phyloP scores from a whole-genome alignment of 2,797 vertebrate species.

The Glyptemys insculpta region DNA sequence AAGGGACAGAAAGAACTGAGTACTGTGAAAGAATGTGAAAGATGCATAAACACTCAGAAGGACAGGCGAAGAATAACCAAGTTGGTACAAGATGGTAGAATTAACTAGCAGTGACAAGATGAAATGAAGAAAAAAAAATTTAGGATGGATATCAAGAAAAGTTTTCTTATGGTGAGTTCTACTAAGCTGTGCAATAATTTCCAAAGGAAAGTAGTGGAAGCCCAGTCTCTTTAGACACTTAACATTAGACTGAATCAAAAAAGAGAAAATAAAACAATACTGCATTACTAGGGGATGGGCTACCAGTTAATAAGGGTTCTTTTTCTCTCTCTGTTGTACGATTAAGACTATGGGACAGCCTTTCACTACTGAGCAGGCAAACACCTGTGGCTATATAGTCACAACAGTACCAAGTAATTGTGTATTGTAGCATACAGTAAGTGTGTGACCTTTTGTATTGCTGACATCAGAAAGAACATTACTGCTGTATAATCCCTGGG shows the following conservation, averaged over 20 bases:
- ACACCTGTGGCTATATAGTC: neutral
- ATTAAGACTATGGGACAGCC: neutral
- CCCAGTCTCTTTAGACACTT: fast-evolving
- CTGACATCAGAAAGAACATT: neutral
- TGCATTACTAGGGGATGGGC: neutral
- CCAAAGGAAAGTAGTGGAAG: neutral
- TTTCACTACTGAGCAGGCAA: neutral
- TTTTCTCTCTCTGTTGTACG: neutral
- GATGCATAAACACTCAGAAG: neutral
- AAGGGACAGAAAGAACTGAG: neutral
- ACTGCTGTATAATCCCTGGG: neutral
- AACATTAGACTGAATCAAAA: neutral
- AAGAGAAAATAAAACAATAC: neutral
- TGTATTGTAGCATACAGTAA: neutral
- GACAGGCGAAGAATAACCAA: neutral
- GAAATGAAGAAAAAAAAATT: neutral
- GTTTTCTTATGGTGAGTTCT: neutral
- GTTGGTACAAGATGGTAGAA: neutral
- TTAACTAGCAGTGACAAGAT: neutral
- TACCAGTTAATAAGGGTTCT: neutral
- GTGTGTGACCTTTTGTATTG: neutral
- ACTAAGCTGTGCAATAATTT: neutral
- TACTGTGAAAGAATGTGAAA: neutral
- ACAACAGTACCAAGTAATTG: neutral
- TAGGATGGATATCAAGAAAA: neutral